Base-by-base conservation (phyloP, 1,140 invertebrate genomes). In the Pseudachorutes palmiensis region DNA sequence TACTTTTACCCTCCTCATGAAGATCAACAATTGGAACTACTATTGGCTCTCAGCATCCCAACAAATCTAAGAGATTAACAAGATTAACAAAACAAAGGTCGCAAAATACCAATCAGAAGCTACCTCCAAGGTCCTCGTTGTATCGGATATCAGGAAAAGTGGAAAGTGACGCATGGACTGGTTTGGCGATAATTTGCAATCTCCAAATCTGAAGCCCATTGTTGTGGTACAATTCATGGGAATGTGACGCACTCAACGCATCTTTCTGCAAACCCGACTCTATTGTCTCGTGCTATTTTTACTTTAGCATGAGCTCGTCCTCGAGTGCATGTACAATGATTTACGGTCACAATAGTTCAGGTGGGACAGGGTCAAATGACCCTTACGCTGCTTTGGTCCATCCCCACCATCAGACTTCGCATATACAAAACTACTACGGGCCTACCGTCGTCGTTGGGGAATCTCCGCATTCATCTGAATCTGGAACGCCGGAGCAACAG, bases 381-480 rank as follows among this genome's bases (percentile, higher is more conserved):
- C 51, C 51, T 24, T 55, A 55, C 51, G 51, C 36, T 19, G 12
- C 12, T 26, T 24, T 16, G 19, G 24, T 24, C 51, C 51, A 61
- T 30, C 59, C 24, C 29, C 59, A 31, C 59, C 59, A 61, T 30
- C 58, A n/a, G 41, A 55, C 22, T 19, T 24, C 51, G 12, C 51
- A 55, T 2, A 45, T 48, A 1, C 22, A 24, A 24, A n/a, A 12
- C 24, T 66, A 66, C 65, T 66, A 66, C 51, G n/a, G 48, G 2
- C 24, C 55, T 1, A 9, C 30, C 14, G 24, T 3, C 24, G 24
- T 9, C 36, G 9, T 19, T 45, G 36, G 19, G 36, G 9, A 9
- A 45, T 9, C 36, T 45, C n/a, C n/a, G n/a, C 36, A 45, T 45
- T 45, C 36, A 5, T 55, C 51, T 22, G 51, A 55, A 5, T 12